Conservation (phyloP, 2,113 vertebrate species). For the Tragelaphus strepsiceros region DNA sequence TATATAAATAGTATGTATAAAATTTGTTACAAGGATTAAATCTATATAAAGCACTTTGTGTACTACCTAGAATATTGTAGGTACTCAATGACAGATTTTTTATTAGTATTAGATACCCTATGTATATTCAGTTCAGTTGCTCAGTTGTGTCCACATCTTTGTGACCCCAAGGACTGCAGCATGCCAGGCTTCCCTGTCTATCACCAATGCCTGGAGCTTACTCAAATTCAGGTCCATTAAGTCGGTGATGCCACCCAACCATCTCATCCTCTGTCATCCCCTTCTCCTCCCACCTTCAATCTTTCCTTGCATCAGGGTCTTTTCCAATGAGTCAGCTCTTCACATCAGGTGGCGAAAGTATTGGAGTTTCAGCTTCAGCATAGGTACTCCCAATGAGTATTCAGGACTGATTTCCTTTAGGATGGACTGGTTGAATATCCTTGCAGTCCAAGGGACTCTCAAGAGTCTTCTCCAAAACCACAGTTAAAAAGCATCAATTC, state of each 20-base stretch:
- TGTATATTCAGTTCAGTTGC: background rate
- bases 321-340: background rate
- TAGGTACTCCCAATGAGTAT: background rate
- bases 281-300: background rate
- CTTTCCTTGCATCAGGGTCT: background rate
- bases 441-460: background rate
- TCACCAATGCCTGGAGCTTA: background rate
- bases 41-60: background rate
- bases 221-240: background rate
- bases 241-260: background rate
- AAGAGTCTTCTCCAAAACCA: background rate
- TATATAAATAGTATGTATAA: background rate
- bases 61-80: background rate
- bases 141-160: background rate
- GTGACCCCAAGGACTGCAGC: background rate
- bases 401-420: background rate
- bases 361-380: background rate
- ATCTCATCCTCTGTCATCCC: background rate
- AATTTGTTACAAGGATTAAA: constrained; percentile 1
- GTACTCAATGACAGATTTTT: background rate
- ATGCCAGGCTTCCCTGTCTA: background rate
- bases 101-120: background rate
- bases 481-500: background rate
- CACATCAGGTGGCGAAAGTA: background rate
- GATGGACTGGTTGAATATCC: background rate